phyloP scores from a whole-genome alignment of 30 jellyfish, hydroid and myxozoan species.

The Morbakka virulenta region DNA sequence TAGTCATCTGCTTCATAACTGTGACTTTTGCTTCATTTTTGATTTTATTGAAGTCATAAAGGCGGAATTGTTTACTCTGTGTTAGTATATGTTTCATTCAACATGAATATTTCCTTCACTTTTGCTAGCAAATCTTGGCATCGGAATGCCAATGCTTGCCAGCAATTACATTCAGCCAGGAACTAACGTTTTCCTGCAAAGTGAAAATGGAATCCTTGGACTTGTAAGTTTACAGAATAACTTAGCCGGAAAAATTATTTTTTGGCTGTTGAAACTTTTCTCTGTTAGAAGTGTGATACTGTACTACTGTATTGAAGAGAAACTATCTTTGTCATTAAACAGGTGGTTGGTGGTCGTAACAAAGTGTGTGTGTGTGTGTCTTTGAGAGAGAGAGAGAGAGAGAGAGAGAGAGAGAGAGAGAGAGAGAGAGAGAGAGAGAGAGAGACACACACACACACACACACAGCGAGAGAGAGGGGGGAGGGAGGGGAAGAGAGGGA shows the following conservation, averaged over 20 bases:
- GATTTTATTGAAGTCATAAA: no score
- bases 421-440: no score
- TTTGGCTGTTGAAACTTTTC: no score
- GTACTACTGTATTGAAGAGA: background rate
- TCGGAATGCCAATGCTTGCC: slow-evolving; percentile 98
- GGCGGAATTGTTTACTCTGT: background rate
- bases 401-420: no score
- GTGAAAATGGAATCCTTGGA: slow-evolving; percentile 98
- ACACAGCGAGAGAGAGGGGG: no score
- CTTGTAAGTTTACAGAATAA: slow-evolving; percentile 45
- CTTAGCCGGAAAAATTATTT: background rate
- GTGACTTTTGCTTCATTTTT: no score
- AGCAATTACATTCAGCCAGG: slow-evolving; percentile 89
- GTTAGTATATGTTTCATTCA: background rate
- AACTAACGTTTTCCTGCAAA: slow-evolving; percentile 77
- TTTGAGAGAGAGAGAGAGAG: no score
- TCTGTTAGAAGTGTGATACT: background rate
- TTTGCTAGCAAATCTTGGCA: slow-evolving; percentile 98
- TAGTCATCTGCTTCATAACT: background rate
- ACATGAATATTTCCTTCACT: no score
- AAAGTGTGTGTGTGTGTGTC: no score
- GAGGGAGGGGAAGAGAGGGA: no score
- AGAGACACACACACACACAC: no score
- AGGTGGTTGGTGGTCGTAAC: background rate
- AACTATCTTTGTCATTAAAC: background rate